A percentile compares a stretch with the other conserved stretches of the same genome.
These are phyloP conservation scores for Ia io DNA, from an alignment of 2,113 vertebrate genomes.

Conservation along the genomic window DNA sequence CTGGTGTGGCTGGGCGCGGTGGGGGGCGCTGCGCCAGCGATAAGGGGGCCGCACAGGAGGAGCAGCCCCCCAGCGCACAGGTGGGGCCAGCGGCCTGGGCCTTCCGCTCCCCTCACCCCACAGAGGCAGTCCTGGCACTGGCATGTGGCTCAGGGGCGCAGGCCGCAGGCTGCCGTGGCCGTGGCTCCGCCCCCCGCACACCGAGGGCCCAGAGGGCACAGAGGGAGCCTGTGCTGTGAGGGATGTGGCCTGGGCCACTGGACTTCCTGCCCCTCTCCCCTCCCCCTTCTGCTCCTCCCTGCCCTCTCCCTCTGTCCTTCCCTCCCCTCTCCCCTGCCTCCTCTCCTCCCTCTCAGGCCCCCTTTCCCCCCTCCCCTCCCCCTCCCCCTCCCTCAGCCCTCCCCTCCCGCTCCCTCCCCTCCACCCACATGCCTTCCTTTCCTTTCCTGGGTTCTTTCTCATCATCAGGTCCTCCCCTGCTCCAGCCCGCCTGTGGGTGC, in stretches of 20 bases:
- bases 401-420: no score
- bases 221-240: not conserved
- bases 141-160: no score
- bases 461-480: not conserved
- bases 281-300: not conserved
- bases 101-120: not conserved
- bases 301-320: not conserved
- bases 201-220: not conserved
- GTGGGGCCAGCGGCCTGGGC: accelerated
- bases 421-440: not conserved
- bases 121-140: not conserved
- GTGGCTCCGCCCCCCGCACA: not conserved
- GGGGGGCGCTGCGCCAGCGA: not conserved
- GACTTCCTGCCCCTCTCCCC: no score
- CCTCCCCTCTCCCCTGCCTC: not conserved
- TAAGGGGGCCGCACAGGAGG: not conserved
- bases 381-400: not conserved
- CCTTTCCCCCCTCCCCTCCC: no score
- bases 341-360: no score
- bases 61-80: not conserved
- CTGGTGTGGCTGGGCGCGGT: not conserved
- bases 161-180: not conserved
- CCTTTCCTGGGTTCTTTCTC: not conserved
- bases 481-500: accelerated
- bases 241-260: not conserved